These are phyloP conservation scores for Halcyon malimbica DNA, from an alignment of 2,113 vertebrate genomes.

Conservation along the genomic window DNA sequence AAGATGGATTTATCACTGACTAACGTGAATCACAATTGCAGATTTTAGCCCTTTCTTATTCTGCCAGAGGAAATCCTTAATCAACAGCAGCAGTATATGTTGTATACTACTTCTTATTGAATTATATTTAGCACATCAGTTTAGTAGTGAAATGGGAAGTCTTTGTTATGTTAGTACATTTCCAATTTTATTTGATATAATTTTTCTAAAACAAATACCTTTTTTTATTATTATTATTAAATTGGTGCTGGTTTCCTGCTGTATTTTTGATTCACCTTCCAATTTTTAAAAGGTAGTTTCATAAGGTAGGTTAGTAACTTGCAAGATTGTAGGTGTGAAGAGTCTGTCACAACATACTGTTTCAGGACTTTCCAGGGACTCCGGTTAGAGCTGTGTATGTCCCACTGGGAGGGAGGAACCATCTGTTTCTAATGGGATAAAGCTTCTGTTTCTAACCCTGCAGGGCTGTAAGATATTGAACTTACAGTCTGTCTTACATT, in stretches of 20 bases:
- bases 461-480: conserved; percentile 19
- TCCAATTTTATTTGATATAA: neutral
- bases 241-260: neutral
- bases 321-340: neutral
- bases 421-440: conserved; percentile 47
- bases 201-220: neutral
- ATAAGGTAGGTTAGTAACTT: neutral
- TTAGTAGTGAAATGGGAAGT: neutral
- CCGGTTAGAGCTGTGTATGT: neutral
- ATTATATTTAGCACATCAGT: neutral
- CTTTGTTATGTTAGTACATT: neutral
- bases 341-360: neutral
- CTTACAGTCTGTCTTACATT: neutral
- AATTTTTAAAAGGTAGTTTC: neutral
- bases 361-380: conserved; percentile 11
- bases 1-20: neutral
- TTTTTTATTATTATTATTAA: neutral
- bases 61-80: neutral
- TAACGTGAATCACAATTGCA: neutral
- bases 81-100: neutral
- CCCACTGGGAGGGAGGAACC: neutral
- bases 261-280: neutral
- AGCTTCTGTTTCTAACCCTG: conserved; percentile 30
- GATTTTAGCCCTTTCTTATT: neutral
- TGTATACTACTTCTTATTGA: neutral